Conservation (phyloP, 2,888 invertebrate species). For the Chymomyza caudatula region DNA sequence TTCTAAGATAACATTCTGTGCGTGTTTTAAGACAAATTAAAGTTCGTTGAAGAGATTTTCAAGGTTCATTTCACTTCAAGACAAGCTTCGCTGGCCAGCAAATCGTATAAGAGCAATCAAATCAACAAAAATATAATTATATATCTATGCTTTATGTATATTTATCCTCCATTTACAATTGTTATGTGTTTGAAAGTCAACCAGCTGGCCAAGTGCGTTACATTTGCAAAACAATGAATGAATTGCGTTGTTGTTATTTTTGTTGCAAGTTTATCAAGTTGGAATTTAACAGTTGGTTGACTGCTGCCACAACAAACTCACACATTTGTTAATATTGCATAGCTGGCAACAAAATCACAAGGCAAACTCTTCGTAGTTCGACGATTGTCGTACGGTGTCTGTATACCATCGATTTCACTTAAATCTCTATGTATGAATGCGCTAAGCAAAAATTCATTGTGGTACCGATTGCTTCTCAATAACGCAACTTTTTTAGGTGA, state of each 20-base stretch:
- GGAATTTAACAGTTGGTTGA: constrained; percentile 63
- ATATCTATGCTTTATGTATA: neutral
- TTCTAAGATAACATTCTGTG: neutral
- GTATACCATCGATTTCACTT: too few species aligned
- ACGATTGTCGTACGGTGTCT: too few species aligned
- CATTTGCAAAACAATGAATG: constrained; percentile 55
- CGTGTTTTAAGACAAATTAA: neutral
- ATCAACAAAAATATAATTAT: neutral
- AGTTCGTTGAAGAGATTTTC: constrained; percentile 10
- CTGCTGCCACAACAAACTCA: constrained; percentile 35
- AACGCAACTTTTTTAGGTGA: too few species aligned
- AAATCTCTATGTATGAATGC: rapidly evolving
- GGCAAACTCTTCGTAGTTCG: constrained; percentile 28
- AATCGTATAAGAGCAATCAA: constrained; percentile 35
- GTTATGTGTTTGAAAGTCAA: constrained; percentile 21
- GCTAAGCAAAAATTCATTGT: too few species aligned
- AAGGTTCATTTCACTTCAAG: constrained; percentile 53
- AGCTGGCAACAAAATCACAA: constrained; percentile 25
- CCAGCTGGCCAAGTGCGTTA: constrained; percentile 52
- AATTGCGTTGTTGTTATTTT: constrained; percentile 35
- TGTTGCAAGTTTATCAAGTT: constrained; percentile 50
- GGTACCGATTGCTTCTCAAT: too few species aligned
- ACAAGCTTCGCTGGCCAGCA: constrained; percentile 51
- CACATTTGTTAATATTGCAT: neutral
- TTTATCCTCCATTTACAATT: constrained; percentile 54